A percentile compares a stretch with the other conserved stretches of the same genome.
Evolutionary conservation across 2,888 invertebrate genomes (phyloP).

Genomic region (Machimus rusticus): DNA sequence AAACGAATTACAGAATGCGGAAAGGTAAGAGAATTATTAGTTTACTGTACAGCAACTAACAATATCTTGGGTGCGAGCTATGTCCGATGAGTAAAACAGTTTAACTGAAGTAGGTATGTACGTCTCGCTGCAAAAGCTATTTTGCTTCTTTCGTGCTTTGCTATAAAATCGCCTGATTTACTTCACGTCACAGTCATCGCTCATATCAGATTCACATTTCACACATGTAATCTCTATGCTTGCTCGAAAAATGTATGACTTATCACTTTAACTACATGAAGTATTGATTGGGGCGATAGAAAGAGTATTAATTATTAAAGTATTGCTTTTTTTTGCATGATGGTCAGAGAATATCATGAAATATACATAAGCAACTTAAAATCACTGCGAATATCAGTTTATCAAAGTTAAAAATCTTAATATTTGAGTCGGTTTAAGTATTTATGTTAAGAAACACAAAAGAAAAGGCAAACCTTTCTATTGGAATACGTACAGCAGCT

Average conservation of each 20-base stretch:
- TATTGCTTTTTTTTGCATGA: background rate
- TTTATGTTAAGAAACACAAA: too few relatives aligned
- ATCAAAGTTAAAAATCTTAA: too few relatives aligned
- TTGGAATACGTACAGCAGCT: too few relatives aligned
- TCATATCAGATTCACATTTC: background rate
- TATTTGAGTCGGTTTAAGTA: too few relatives aligned
- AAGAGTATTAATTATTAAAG: background rate
- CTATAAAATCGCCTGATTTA: background rate
- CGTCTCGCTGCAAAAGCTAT: background rate
- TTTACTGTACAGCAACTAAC: background rate
- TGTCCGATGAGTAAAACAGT: background rate
- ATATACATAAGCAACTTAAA: background rate
- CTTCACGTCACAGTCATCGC: background rate
- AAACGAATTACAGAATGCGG: background rate
- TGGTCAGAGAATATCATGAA: background rate
- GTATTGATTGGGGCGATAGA: background rate
- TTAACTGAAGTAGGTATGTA: background rate
- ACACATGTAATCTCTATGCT: background rate
- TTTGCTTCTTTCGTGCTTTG: background rate
- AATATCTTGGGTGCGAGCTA: background rate
- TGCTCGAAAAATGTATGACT: background rate
- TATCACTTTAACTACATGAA: background rate
- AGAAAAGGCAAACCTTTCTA: too few relatives aligned
- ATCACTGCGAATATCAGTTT: background rate
- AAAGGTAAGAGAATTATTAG: background rate